Evolutionary conservation across 1,140 invertebrate genomes (phyloP).

Genomic region (Euschistus heros): DNA sequence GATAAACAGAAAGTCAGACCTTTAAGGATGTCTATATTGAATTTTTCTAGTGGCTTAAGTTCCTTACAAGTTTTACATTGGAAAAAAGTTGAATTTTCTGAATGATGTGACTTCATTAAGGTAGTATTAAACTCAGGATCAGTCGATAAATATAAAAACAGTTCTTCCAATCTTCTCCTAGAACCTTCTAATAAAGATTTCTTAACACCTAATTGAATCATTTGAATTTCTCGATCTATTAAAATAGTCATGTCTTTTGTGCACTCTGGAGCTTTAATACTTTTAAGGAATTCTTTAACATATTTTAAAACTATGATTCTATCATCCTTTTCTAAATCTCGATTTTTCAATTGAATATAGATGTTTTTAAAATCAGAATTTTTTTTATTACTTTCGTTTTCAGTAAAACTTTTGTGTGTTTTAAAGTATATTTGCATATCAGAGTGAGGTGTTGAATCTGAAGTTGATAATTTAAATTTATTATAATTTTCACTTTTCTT

Average conservation of each 20-base stretch:
- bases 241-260: constrained; percentile 2
- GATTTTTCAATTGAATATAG: neutral
- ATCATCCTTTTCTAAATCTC: neutral
- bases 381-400: neutral
- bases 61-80: constrained; percentile 2
- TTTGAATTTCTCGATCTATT: neutral
- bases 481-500: neutral
- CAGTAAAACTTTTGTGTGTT: neutral
- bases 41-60: neutral
- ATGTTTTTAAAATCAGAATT: neutral
- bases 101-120: neutral
- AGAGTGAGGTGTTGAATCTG: neutral
- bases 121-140: neutral
- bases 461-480: neutral
- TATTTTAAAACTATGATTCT: neutral
- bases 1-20: neutral
- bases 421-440: neutral
- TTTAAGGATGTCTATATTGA: constrained; percentile 7
- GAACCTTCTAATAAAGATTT: neutral
- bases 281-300: neutral
- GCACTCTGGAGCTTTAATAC: neutral
- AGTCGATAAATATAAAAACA: neutral
- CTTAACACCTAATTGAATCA: neutral
- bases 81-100: neutral
- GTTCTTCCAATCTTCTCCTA: neutral